These are phyloP conservation scores for Eupithecia vulgata DNA, from an alignment of 2,888 invertebrate genomes.

Conservation along the genomic window DNA sequence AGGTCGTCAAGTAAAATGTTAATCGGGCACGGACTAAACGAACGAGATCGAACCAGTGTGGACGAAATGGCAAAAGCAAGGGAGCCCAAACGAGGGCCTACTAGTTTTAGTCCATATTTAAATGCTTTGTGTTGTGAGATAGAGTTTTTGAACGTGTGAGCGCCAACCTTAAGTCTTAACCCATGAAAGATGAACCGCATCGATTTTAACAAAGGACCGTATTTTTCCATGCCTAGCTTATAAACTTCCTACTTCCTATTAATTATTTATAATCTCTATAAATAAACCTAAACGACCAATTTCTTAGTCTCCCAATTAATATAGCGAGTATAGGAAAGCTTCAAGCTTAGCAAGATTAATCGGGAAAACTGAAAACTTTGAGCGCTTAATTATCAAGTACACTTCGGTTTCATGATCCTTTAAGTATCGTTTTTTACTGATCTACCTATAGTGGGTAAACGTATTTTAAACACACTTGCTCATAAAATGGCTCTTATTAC, in stretches of 20 bases:
- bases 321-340: slow-evolving; percentile 47
- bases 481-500: too few species aligned
- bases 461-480: too few species aligned
- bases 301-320: slow-evolving; percentile 48
- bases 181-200: neutral
- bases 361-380: slow-evolving; percentile 45
- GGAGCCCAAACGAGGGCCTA: too few species aligned
- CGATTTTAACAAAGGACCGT: neutral
- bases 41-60: too few species aligned
- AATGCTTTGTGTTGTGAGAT: too few species aligned
- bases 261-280: slow-evolving; percentile 32
- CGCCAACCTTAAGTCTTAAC: neutral
- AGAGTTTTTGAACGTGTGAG: neutral
- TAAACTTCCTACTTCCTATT: neutral
- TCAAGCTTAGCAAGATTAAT: slow-evolving; percentile 48
- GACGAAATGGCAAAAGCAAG: too few species aligned
- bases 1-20: too few species aligned
- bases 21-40: too few species aligned
- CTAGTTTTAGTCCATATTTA: too few species aligned
- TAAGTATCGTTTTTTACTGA: neutral
- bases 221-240: slow-evolving; percentile 6
- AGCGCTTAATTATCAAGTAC: slow-evolving; percentile 41
- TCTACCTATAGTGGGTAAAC: neutral
- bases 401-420: slow-evolving; percentile 13
- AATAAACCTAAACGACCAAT: slow-evolving; percentile 38